Evolutionary conservation across 1,140 invertebrate genomes (phyloP).

Genomic region (Fopius arisanus): DNA sequence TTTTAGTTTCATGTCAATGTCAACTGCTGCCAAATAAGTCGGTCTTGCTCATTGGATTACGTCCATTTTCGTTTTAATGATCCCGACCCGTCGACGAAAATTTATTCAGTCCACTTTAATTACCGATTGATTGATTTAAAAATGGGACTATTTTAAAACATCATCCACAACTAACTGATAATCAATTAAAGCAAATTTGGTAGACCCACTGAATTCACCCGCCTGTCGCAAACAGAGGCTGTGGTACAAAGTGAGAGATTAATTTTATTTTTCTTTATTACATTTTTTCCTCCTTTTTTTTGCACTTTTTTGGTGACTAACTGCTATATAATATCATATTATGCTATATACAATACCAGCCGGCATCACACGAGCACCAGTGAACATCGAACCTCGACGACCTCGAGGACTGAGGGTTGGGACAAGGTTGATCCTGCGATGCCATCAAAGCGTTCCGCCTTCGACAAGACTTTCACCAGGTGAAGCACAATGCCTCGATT

Average conservation of each 20-base stretch:
- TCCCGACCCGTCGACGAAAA: background rate
- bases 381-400: conserved; percentile 62
- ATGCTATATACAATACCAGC: conserved; percentile 47
- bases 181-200: no score
- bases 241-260: conserved; percentile 31
- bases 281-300: conserved; percentile 36
- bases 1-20: conserved; percentile 1
- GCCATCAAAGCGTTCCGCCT: conserved; percentile 56
- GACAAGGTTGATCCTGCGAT: conserved; percentile 54
- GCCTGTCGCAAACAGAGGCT: background rate
- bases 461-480: conserved; percentile 63
- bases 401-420: conserved; percentile 60
- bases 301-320: conserved; percentile 54
- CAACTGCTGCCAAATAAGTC: background rate
- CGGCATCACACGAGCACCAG: conserved; percentile 62
- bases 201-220: background rate
- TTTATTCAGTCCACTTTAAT: background rate
- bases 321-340: conserved; percentile 31
- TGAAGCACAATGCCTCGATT: conserved; percentile 45
- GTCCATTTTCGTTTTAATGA: background rate
- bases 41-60: conserved; percentile 17
- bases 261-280: conserved; percentile 40
- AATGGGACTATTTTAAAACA: background rate
- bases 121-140: background rate
- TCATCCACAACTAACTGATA: no score